Percentiles rank a stretch among this genome's conserved stretches.
phyloP scores from a whole-genome alignment of 2,888 invertebrate genomes.

The Hyalella azteca region DNA sequence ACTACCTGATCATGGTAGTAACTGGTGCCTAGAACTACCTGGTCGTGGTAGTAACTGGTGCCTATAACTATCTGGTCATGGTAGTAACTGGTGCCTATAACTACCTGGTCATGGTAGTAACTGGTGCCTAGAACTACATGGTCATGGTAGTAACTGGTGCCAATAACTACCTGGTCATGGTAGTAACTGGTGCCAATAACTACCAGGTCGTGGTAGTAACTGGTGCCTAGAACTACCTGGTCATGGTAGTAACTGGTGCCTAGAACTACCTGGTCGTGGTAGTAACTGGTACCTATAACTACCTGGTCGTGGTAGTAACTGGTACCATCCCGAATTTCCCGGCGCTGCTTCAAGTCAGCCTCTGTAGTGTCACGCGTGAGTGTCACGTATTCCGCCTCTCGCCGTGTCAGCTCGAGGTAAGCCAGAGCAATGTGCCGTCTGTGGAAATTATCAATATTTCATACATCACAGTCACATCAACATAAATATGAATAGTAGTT shows the following conservation, averaged over 20 bases:
- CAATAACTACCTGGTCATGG: not conserved
- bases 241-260: not conserved
- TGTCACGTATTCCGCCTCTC: slow-evolving; percentile 92
- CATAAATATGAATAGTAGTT: not conserved
- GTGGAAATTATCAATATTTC: not conserved
- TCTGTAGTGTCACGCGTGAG: slow-evolving; percentile 95
- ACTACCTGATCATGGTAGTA: too few relatives aligned
- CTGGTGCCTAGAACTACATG: too few relatives aligned
- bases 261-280: not conserved
- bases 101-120: not conserved
- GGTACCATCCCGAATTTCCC: slow-evolving; percentile 86
- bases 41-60: too few relatives aligned
- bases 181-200: not conserved
- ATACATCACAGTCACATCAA: not conserved
- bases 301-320: slow-evolving; percentile 92
- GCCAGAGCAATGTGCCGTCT: slow-evolving; percentile 60
- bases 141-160: too few relatives aligned
- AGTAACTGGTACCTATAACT: slow-evolving; percentile 62
- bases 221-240: not conserved
- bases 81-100: too few relatives aligned
- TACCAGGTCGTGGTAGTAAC: not conserved
- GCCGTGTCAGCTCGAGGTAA: slow-evolving; percentile 83
- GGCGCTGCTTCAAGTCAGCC: slow-evolving; percentile 91
- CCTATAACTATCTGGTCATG: too few relatives aligned
- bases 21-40: too few relatives aligned